Base-by-base conservation (phyloP, 2,113 vertebrate species). In the Archilochus colubris region DNA sequence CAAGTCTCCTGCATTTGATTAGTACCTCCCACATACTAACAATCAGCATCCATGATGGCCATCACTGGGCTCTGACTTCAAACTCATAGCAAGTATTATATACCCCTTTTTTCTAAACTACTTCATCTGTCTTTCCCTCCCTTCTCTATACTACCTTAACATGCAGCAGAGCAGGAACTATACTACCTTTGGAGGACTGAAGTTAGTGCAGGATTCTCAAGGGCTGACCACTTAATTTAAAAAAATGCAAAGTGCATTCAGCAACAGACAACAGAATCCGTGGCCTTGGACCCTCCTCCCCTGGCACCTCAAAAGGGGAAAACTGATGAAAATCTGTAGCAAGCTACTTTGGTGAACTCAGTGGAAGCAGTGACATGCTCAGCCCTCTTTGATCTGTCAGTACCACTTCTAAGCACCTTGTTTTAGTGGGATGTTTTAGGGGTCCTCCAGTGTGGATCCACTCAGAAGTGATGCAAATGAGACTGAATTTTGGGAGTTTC, bases 1-100 rank as follows among this genome's bases (percentile, higher is more conserved):
- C 16, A 15, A 74, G 33, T 81, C 10, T 86, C 68, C 93, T 94
- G 67, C 63, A 43, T 91, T 82, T 79, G 50, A 61, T 76, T 27
- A 78, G 38, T 55, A 33, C 28, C 74, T 82, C 63, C 55, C 59
- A 19, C 53, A 36, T 44, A 66, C 5, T 72, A 61, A 58, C 25
- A 31, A 19, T 9, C 17, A 3, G 10, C 70, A 80, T 33, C 46
- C 21, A 23, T 8, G 12, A 16, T 5, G 51, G 53, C 64, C n/a
- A 38, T 17, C 33, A 7, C 59, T 43, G 19, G 38, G 44, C 40
- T 92, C 48, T 72, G 58, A 3, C 46, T 89, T 59, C 48, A 55
- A 33, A 69, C 61, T 50, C 40, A 30, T 0, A 50, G 2, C 25
- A 67, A 33, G 22, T 79, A 5, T 43, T 78, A 33, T 2, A 23